phyloP scores from a whole-genome alignment of 2,888 invertebrate genomes.

The Allolobophora icterica region DNA sequence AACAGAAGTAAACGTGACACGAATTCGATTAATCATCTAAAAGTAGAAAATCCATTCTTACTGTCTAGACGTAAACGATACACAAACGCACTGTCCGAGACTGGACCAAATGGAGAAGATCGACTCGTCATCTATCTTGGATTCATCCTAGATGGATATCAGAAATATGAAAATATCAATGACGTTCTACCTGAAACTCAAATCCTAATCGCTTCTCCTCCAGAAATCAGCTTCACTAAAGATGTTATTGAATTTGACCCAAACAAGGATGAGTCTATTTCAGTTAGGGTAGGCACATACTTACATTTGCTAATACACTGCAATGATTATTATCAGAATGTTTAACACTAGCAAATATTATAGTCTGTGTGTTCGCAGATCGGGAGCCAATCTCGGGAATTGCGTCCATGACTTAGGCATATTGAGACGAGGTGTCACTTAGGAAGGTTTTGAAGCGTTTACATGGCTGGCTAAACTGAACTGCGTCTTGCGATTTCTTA shows the following conservation, averaged over 20 bases:
- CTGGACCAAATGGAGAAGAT: not conserved
- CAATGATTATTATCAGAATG: not conserved
- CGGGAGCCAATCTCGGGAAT: no score
- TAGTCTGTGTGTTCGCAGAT: no score
- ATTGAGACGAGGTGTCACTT: no score
- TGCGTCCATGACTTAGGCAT: no score
- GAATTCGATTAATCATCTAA: not conserved
- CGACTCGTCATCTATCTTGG: no score
- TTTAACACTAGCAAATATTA: no score
- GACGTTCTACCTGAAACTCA: no score
- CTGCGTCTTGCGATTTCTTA: no score
- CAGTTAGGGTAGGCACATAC: not conserved
- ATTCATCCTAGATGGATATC: no score
- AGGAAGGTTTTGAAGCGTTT: no score
- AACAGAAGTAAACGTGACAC: not conserved
- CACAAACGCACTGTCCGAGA: not conserved
- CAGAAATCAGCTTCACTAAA: not conserved
- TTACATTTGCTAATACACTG: not conserved
- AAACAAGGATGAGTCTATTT: not conserved
- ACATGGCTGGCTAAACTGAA: no score
- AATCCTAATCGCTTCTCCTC: not conserved
- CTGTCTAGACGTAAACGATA: not conserved
- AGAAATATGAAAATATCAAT: no score
- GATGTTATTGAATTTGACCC: not conserved
- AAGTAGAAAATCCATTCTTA: not conserved